Percentiles rank a stretch among this genome's conserved stretches.
Evolutionary conservation across 2,888 invertebrate genomes (phyloP).

Genomic region (Heterodera filipjevi): DNA sequence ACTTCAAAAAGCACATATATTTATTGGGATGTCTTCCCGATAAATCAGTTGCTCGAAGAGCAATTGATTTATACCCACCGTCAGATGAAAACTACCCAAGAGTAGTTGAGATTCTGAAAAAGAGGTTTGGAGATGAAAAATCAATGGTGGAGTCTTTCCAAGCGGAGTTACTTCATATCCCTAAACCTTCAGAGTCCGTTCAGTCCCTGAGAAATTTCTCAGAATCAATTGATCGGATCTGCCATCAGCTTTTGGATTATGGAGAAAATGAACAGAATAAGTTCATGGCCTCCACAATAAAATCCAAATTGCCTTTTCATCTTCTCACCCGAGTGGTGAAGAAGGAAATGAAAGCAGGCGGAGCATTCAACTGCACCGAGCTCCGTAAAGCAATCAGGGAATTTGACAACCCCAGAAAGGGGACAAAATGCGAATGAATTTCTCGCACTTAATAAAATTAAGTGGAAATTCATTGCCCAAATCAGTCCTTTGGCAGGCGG

Average conservation of each 20-base stretch:
- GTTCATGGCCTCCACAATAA: background rate
- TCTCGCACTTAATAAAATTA: background rate
- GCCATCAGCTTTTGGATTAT: background rate
- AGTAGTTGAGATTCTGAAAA: background rate
- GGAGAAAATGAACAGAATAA: background rate
- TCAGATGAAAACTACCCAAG: background rate
- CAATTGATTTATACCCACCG: background rate
- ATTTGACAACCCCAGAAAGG: background rate
- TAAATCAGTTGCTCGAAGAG: background rate
- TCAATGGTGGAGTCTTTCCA: background rate
- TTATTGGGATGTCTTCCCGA: background rate
- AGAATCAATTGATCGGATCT: background rate
- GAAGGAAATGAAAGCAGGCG: background rate
- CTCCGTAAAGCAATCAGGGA: background rate
- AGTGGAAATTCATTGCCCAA: background rate
- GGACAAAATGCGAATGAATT: background rate
- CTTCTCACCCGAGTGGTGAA: background rate
- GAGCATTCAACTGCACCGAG: background rate
- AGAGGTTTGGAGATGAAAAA: background rate
- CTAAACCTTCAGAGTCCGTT: background rate
- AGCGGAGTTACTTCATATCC: background rate
- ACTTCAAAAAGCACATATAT: background rate
- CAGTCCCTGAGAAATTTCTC: background rate
- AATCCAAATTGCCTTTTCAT: background rate
- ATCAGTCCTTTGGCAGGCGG: conserved; percentile 26